Evolutionary conservation across 1,140 invertebrate genomes (phyloP).

Genomic region (Drosophila bocqueti): DNA sequence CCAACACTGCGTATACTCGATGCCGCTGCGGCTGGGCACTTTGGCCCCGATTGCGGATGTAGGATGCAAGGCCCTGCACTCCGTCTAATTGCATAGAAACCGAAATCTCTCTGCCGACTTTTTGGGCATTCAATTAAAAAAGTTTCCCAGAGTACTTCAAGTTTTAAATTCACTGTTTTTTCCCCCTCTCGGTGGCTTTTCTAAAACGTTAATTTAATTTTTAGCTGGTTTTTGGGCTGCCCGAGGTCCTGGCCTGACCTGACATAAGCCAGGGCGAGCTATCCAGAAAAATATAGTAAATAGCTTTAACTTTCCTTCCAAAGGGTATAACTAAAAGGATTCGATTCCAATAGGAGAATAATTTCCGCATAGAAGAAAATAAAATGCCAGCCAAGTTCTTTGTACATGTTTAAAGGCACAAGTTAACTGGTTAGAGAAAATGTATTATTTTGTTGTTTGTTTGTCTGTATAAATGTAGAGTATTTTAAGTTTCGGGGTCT

Average conservation of each 20-base stretch:
- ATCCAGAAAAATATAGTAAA: not conserved
- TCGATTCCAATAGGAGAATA: too few species aligned
- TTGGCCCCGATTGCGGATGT: slow-evolving; percentile 2
- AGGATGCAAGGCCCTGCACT: slow-evolving; percentile 29
- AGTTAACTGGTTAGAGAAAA: not conserved
- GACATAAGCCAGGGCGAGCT: not conserved
- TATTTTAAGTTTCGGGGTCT: not conserved
- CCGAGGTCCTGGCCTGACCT: not conserved
- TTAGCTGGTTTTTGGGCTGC: not conserved
- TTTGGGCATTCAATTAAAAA: slow-evolving; percentile 33
- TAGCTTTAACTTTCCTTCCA: not conserved
- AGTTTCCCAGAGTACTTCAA: slow-evolving; percentile 13
- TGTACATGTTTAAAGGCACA: not conserved
- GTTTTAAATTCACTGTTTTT: slow-evolving; percentile 19
- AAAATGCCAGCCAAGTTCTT: not conserved
- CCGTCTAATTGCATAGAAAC: slow-evolving; percentile 59
- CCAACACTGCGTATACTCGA: slow-evolving; percentile 37
- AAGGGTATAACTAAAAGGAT: not conserved
- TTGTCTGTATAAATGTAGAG: not conserved
- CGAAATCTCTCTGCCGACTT: not conserved
- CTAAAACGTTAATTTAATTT: slow-evolving; percentile 32
- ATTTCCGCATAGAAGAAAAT: too few species aligned
- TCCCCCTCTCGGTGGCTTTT: not conserved
- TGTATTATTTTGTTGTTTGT: not conserved
- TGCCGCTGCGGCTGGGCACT: slow-evolving; percentile 15